phyloP scores from a whole-genome alignment of 2,113 vertebrate species.

The Trogon surrucura region DNA sequence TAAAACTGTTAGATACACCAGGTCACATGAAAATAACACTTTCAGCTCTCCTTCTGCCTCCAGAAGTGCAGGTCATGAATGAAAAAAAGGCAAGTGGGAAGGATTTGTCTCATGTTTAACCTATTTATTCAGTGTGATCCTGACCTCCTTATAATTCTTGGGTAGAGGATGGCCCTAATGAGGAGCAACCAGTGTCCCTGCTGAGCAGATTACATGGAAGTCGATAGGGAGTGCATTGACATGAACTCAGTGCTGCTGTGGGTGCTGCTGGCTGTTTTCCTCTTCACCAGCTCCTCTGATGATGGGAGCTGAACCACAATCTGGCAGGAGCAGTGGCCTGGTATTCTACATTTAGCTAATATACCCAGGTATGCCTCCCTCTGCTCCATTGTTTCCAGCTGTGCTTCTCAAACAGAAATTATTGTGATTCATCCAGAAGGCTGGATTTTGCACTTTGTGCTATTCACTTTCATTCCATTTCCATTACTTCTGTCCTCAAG shows the following conservation, averaged over 20 bases:
- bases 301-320: background rate
- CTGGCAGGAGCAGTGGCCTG: background rate
- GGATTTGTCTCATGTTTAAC: background rate
- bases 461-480: slow-evolving; percentile 56
- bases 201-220: background rate
- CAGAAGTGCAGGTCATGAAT: background rate
- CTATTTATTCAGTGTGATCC: background rate
- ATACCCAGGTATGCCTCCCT: background rate
- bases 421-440: background rate
- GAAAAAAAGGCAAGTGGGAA: background rate
- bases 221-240: accelerated
- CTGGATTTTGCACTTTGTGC: slow-evolving; percentile 5
- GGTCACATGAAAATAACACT: background rate
- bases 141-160: background rate
- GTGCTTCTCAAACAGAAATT: background rate
- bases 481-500: slow-evolving; percentile 39
- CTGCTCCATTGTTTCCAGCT: background rate
- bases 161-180: background rate
- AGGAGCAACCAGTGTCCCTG: background rate
- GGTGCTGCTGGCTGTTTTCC: background rate
- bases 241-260: background rate
- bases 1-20: background rate
- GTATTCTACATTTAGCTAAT: background rate
- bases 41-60: background rate
- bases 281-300: background rate